Base-by-base conservation (phyloP, 2,113 vertebrate genomes). In the Potamarius usumacintae region DNA sequence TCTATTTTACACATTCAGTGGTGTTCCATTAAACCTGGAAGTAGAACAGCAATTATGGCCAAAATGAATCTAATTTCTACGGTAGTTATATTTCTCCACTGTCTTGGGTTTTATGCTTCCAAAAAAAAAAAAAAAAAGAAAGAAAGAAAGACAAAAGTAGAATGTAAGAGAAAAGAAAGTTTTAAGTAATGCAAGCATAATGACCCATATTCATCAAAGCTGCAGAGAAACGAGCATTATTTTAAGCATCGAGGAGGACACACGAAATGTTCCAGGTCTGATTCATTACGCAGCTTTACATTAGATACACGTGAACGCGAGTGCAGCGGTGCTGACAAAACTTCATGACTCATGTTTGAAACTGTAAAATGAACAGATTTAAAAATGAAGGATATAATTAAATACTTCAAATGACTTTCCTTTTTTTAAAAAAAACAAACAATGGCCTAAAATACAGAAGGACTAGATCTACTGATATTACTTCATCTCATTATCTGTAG, bases 11-110 rank as follows among this genome's bases (percentile, higher is more conserved):
- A 79, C 76, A 27, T 79, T 57, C 52, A 17, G 76, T 55, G 76
- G 25, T 27, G 76, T 57, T 79, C 52, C 52, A 55, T 79, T 79
- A 79, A 79, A 79, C 53, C 76, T 79, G 52, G 52, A 57, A 57
- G 48, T 14, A 6, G 52, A 55, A 30, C 76, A 55, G 76, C 76
- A 78, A 55, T 78, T 55, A 55, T 1, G 7, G 25, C 50, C 2
- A 30, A 79, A 79, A 79, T 9, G 76, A 77, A 48, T 52, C 20
- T 22, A 50, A 7, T 55, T 78, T 27, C 5, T 77, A 14, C 22
- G 22, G 74, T 52, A 79, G 25, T 57, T 79, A 30, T 14, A 8
- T 30, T 79, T 55, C 12, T 79, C 14, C 76, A 57, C 52, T 8
- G 76, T 27, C 76, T 18, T 27, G 8, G 17, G 53, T 60, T 81